A percentile compares a stretch with the other conserved stretches of the same genome.
These are phyloP conservation scores for Callitettix versicolor DNA, from an alignment of 1,140 invertebrate genomes.

Conservation along the genomic window DNA sequence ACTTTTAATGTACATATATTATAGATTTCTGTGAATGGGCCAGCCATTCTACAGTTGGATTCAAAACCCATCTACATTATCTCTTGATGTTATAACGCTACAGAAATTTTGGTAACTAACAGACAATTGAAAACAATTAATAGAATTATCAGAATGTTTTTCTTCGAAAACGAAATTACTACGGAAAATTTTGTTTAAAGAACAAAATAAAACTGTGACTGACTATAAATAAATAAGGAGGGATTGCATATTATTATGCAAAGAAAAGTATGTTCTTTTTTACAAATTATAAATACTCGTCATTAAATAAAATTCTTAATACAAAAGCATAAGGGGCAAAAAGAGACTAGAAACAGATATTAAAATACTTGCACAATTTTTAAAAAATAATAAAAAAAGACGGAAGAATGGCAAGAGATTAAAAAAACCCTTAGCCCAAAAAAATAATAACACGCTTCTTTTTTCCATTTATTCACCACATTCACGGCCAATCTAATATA, in stretches of 20 bases:
- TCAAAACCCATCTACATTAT: no score
- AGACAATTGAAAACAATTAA: neutral
- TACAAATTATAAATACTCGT: constrained; percentile 8
- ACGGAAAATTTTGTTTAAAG: neutral
- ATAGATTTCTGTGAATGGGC: neutral
- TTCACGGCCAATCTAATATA: neutral
- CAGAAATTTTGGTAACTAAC: constrained; percentile 18
- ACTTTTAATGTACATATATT: neutral
- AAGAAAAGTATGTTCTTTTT: constrained; percentile 9
- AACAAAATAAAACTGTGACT: constrained; percentile 3
- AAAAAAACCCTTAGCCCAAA: constrained; percentile 5
- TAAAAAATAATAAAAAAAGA: constrained; percentile 7
- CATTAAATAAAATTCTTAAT: constrained; percentile 5
- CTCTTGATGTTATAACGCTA: constrained; percentile 5
- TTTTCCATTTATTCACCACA: neutral
- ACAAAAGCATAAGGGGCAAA: constrained; percentile 6
- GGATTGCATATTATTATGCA: constrained; percentile 7
- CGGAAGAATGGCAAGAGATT: constrained; percentile 8
- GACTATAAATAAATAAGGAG: constrained; percentile 6
- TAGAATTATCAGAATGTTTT: neutral
- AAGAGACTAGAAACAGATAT: constrained; percentile 15
- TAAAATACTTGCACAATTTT: neutral
- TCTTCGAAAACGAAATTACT: neutral
- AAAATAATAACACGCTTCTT: neutral
- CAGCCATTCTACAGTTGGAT: constrained; percentile 3